phyloP scores from a whole-genome alignment of 92 coral and sea anemone genomes.

The Porites divaricata region DNA sequence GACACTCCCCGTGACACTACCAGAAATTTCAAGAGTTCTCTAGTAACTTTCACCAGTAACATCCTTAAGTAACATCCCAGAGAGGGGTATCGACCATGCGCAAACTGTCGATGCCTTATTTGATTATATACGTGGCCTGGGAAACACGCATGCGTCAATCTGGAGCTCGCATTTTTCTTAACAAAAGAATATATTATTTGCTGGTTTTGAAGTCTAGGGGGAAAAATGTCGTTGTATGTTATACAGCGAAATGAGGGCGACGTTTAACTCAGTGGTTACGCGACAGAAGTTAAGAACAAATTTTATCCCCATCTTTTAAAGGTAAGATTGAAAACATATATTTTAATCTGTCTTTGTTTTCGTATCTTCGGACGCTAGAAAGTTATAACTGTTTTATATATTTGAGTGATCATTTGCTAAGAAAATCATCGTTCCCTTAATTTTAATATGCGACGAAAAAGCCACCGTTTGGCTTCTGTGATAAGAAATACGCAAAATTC shows the following conservation, averaged over 20 bases:
- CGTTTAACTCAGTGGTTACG: conserved; percentile 41
- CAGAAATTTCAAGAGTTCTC: conserved; percentile 16
- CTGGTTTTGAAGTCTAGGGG: conserved; percentile 46
- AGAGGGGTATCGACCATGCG: conserved; percentile 15
- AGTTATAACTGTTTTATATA: background rate
- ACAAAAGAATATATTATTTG: conserved; percentile 82
- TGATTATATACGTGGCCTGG: conserved; percentile 89
- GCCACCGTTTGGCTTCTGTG: background rate
- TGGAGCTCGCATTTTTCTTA: conserved; percentile 50
- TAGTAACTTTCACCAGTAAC: conserved; percentile 28
- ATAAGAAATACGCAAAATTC: background rate
- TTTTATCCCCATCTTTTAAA: conserved; percentile 31
- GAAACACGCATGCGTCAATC: conserved; percentile 74
- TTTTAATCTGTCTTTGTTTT: background rate
- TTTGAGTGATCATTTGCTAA: background rate
- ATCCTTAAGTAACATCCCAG: conserved; percentile 24
- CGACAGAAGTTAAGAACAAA: conserved; percentile 10
- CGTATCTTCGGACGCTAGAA: background rate
- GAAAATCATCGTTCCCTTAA: background rate
- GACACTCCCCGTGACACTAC: conserved; percentile 20
- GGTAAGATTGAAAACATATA: conserved; percentile 24
- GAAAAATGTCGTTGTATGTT: conserved; percentile 50
- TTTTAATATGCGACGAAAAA: background rate
- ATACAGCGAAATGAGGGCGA: conserved; percentile 57
- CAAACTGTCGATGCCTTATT: conserved; percentile 60